Evolutionary conservation across 2,113 vertebrate species (phyloP).

Genomic region (Leucoraja erinaceus): DNA sequence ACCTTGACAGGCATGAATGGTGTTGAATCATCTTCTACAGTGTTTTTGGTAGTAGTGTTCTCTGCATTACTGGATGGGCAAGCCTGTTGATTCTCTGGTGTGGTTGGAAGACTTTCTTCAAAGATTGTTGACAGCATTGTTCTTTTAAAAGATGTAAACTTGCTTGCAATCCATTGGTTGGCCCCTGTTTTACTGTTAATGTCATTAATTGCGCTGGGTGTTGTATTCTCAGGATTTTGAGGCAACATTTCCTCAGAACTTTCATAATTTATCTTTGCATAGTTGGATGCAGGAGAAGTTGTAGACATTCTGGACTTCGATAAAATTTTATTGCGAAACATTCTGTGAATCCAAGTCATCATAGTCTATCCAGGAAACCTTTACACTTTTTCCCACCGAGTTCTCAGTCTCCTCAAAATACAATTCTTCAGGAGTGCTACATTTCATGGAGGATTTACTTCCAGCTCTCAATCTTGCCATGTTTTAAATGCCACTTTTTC

Average conservation of each 20-base stretch:
- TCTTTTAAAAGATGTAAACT: background rate
- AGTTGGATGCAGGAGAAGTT: constrained; percentile 2
- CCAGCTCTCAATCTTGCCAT: background rate
- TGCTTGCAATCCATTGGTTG: background rate
- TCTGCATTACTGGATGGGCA: background rate
- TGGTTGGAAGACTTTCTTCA: background rate
- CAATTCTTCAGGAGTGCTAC: background rate
- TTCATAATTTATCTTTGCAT: background rate
- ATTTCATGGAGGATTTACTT: background rate
- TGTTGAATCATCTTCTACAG: background rate
- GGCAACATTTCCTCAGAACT: background rate
- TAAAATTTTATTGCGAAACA: background rate
- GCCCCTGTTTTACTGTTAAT: background rate
- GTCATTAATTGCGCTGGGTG: too few relatives aligned
- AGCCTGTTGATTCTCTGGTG: background rate
- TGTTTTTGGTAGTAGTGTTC: background rate
- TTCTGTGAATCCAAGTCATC: background rate
- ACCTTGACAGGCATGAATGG: background rate
- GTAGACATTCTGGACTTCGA: background rate
- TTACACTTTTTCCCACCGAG: background rate
- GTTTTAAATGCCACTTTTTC: background rate
- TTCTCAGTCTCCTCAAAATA: background rate
- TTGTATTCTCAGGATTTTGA: background rate
- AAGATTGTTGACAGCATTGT: background rate
- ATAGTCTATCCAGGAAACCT: background rate